Percentiles rank a stretch among this genome's conserved stretches.
These are phyloP conservation scores for Sterrhoptilus dennistouni DNA, from an alignment of 2,113 vertebrate species.

Conservation along the genomic window DNA sequence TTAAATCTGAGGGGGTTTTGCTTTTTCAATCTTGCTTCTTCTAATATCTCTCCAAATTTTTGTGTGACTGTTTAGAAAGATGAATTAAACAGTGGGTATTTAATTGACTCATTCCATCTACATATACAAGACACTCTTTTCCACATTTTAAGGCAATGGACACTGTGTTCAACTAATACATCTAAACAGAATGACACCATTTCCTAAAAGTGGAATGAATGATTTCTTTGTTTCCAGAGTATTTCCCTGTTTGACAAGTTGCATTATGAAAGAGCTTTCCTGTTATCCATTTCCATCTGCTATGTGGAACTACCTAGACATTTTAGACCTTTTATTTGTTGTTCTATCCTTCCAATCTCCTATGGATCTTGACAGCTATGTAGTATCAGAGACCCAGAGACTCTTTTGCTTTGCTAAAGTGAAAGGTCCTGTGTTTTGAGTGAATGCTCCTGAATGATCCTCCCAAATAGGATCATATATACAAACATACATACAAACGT, in stretches of 20 bases:
- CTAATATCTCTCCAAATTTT: background rate
- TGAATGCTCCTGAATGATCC: background rate
- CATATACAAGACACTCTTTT: background rate
- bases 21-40: background rate
- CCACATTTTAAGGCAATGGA: rapidly evolving
- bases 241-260: background rate
- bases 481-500: rapidly evolving
- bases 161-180: rapidly evolving
- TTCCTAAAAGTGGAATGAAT: background rate
- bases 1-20: background rate
- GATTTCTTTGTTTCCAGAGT: rapidly evolving
- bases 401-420: background rate
- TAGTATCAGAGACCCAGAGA: background rate
- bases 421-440: background rate
- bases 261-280: background rate
- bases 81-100: background rate
- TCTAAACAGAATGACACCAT: rapidly evolving
- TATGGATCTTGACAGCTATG: background rate
- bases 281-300: background rate
- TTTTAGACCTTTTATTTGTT: background rate
- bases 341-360: background rate
- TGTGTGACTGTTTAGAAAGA: rapidly evolving
- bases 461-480: background rate
- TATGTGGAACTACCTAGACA: background rate
- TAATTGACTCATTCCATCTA: background rate